Conservation (phyloP, 2,888 invertebrate genomes). For the Ariolimax columbianus region DNA sequence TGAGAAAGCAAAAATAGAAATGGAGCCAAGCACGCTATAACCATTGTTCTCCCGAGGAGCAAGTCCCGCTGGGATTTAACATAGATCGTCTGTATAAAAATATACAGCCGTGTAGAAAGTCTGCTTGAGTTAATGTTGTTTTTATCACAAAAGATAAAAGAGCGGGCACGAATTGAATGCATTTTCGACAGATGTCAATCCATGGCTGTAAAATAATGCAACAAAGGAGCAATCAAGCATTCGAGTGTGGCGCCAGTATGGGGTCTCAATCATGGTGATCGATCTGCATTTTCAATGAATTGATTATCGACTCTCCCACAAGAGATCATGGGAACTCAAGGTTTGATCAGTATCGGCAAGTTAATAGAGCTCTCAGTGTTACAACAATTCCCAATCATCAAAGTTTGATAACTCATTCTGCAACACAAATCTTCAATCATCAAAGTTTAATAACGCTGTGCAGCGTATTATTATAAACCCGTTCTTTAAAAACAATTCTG, state of each 20-base stretch:
- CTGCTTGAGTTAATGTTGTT: not conserved
- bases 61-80: not conserved
- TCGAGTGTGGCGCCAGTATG: not conserved
- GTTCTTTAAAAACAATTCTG: not conserved
- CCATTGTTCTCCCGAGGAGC: not conserved
- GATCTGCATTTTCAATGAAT: not conserved
- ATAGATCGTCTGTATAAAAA: not conserved
- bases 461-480: not conserved
- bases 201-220: not conserved
- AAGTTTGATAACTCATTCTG: not conserved
- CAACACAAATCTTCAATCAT: not conserved
- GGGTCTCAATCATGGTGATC: not conserved
- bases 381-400: not conserved
- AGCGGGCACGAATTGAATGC: not conserved
- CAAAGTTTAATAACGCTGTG: not conserved
- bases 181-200: not conserved
- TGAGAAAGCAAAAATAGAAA: not conserved
- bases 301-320: not conserved
- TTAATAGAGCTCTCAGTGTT: not conserved
- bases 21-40: not conserved
- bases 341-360: not conserved
- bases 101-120: not conserved
- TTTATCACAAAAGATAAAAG: not conserved
- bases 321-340: constrained; percentile 1
- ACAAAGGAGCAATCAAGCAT: not conserved